Conservation (phyloP, 2,888 invertebrate species). For the Limnephilus auricula region DNA sequence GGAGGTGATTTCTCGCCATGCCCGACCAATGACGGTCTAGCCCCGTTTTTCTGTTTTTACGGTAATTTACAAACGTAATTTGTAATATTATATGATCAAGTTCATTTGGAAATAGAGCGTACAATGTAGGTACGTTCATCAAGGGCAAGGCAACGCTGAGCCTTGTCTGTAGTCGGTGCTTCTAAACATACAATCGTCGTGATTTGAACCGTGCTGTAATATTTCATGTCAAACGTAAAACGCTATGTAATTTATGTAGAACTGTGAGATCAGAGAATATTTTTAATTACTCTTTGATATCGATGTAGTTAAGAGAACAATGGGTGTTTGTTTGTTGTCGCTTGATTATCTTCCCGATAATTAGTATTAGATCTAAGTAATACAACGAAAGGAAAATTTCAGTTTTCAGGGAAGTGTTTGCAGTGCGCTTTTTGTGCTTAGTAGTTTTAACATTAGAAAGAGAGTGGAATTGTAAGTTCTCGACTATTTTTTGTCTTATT, state of each 20-base stretch:
- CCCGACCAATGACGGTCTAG: constrained; percentile 11
- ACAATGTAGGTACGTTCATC: not conserved
- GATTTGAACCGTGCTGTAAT: not conserved
- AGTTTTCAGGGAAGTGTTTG: not conserved
- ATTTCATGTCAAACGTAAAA: not conserved
- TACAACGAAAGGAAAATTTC: not conserved
- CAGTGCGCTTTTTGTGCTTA: not conserved
- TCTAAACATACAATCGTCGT: not conserved
- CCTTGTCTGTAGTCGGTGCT: not conserved
- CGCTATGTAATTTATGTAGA: not conserved
- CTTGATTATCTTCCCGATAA: not conserved
- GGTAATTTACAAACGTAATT: constrained; percentile 2
- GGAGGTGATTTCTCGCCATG: constrained; percentile 9
- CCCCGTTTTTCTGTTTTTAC: constrained; percentile 13
- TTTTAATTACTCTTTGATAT: not conserved
- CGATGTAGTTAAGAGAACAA: not conserved
- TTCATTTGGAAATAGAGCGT: constrained; percentile 34
- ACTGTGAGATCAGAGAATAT: not conserved
- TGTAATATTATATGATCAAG: constrained; percentile 20
- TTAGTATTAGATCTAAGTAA: not conserved
- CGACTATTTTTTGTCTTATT: not conserved
- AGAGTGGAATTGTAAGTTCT: not conserved
- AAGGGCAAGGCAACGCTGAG: constrained; percentile 12
- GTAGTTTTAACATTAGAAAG: not conserved
- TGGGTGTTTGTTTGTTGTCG: not conserved